Conservation (phyloP, 2,113 vertebrate species). For the Gymnocephalus cernua region DNA sequence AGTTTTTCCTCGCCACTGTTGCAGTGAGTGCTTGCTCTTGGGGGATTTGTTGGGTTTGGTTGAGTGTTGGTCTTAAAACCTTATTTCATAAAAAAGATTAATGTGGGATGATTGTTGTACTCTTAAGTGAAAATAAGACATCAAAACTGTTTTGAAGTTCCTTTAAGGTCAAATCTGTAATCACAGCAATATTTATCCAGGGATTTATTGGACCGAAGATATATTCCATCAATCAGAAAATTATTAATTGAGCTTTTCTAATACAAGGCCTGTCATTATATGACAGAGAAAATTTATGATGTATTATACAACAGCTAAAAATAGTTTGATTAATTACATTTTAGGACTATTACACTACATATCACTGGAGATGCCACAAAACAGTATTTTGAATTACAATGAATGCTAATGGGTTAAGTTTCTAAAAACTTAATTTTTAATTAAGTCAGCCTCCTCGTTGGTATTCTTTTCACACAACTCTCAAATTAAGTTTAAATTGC, state of each 20-base stretch:
- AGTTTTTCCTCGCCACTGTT: too few species aligned
- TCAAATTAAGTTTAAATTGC: not conserved
- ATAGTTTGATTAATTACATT: conserved; percentile 29
- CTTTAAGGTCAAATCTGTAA: conserved; percentile 36
- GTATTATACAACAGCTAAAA: conserved; percentile 34
- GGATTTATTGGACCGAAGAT: conserved; percentile 25
- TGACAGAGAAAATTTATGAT: conserved; percentile 33
- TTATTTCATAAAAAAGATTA: not conserved
- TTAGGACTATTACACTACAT: conserved; percentile 5
- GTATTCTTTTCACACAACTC: not conserved
- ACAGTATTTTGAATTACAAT: conserved; percentile 16
- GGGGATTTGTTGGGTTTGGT: too few species aligned
- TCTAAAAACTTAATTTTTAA: not conserved
- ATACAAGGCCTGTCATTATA: conserved; percentile 27
- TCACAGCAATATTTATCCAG: conserved; percentile 5
- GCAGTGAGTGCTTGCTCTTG: too few species aligned
- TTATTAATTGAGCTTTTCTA: conserved; percentile 38
- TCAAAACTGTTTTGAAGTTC: not conserved
- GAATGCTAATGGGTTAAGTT: not conserved
- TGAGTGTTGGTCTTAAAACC: too few species aligned
- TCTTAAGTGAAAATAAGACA: not conserved
- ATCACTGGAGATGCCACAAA: not conserved
- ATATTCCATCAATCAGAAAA: conserved; percentile 43
- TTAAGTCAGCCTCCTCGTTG: not conserved
- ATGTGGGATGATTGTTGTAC: not conserved